Conservation (phyloP, 2,888 invertebrate species). For the Autographa gamma region DNA sequence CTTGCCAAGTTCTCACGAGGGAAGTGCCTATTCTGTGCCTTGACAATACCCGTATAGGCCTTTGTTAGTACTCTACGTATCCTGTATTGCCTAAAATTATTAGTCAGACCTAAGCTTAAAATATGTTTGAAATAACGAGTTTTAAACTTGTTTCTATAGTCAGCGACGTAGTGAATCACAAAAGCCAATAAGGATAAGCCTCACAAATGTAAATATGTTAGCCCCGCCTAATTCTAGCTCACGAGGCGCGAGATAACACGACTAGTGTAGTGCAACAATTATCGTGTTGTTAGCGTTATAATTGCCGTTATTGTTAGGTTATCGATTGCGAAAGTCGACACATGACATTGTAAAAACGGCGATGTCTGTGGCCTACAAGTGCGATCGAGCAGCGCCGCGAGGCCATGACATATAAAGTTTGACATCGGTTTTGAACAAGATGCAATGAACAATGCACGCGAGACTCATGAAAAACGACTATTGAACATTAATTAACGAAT, state of each 20-base stretch:
- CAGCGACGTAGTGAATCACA: slow-evolving; percentile 52
- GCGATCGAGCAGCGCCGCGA: slow-evolving; percentile 82
- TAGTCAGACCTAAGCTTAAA: slow-evolving; percentile 35
- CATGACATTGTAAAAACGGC: slow-evolving; percentile 87
- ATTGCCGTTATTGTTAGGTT: slow-evolving; percentile 76
- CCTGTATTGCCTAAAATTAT: slow-evolving; percentile 79
- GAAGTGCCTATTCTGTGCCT: slow-evolving; percentile 88
- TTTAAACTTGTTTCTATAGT: slow-evolving; percentile 54
- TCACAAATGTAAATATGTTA: slow-evolving; percentile 34
- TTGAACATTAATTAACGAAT: slow-evolving; percentile 54
- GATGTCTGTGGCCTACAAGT: slow-evolving; percentile 86
- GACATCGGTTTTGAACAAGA: slow-evolving; percentile 77
- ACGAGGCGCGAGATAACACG: slow-evolving; percentile 25
- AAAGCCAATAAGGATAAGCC: slow-evolving; percentile 42
- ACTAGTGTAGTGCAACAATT: slow-evolving; percentile 57
- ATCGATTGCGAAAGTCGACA: slow-evolving; percentile 83
- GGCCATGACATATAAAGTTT: slow-evolving; percentile 86
- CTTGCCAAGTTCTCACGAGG: slow-evolving; percentile 89
- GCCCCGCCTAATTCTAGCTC: slow-evolving; percentile 27
- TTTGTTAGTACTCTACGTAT: slow-evolving; percentile 83
- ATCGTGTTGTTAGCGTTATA: slow-evolving; percentile 62
- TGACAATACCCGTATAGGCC: slow-evolving; percentile 87
- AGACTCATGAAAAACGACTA: slow-evolving; percentile 63
- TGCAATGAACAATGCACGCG: slow-evolving; percentile 76
- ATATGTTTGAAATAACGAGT: slow-evolving; percentile 67